phyloP scores from a whole-genome alignment of 2,113 vertebrate genomes.

The Phrynosoma blainvillii region DNA sequence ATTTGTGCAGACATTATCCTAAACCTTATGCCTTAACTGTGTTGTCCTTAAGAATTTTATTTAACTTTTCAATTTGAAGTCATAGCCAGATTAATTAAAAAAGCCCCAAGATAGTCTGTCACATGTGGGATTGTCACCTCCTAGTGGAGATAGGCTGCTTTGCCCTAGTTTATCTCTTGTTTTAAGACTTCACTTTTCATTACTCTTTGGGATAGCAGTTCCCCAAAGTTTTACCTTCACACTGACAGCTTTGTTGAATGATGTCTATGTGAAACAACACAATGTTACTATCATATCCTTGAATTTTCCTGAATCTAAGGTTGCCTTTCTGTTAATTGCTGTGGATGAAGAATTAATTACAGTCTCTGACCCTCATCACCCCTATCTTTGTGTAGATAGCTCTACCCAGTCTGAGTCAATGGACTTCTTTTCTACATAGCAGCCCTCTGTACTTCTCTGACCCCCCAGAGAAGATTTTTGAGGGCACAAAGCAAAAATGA shows the following conservation, averaged over 20 bases:
- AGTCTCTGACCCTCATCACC: background rate
- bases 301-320: background rate
- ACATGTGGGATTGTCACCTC: constrained; percentile 2
- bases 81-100: constrained; percentile 1
- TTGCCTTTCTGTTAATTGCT: background rate
- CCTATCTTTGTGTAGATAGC: background rate
- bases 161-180: background rate
- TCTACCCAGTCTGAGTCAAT: background rate
- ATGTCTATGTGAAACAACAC: background rate
- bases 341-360: background rate
- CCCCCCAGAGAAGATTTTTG: background rate
- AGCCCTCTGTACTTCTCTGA: background rate
- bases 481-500: background rate
- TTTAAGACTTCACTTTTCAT: background rate
- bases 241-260: background rate
- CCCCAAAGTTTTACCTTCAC: background rate
- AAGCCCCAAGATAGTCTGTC: background rate
- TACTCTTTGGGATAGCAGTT: background rate
- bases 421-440: background rate
- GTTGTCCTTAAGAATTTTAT: background rate
- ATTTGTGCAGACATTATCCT: background rate
- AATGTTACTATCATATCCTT: background rate
- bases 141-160: constrained; percentile 14
- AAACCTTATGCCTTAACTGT: background rate
- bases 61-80: background rate